A percentile compares a stretch with the other conserved stretches of the same genome.
Conservation (phyloP, 2,113 vertebrate species). For the Danionella cerebrum region DNA sequence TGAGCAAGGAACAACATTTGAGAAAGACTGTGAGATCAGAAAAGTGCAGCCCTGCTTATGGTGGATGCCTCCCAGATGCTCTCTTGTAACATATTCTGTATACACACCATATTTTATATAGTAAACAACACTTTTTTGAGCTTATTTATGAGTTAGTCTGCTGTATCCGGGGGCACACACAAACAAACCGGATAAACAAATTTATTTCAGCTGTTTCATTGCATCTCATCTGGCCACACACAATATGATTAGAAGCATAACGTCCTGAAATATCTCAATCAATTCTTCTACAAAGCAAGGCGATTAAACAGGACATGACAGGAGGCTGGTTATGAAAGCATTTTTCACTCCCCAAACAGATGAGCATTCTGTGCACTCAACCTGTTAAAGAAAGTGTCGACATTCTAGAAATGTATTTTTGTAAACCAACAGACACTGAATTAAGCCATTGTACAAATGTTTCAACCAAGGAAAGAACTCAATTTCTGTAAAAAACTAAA, state of each 20-base stretch:
- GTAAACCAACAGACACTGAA: neutral
- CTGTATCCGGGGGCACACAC: too few relatives aligned
- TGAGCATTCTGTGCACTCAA: too few relatives aligned
- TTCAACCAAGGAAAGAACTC: neutral
- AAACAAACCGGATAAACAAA: too few relatives aligned
- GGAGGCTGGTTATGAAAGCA: too few relatives aligned
- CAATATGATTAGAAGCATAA: neutral
- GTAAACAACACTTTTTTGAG: neutral
- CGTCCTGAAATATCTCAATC: neutral
- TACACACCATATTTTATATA: neutral
- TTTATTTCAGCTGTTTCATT: too few relatives aligned
- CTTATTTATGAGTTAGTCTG: too few relatives aligned
- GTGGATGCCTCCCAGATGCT: neutral
- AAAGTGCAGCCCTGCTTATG: neutral
- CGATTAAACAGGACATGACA: too few relatives aligned
- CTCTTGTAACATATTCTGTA: neutral
- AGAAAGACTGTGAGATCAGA: neutral
- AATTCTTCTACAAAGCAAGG: neutral
- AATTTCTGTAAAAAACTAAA: neutral
- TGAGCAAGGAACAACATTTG: too few relatives aligned
- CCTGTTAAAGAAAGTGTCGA: neutral
- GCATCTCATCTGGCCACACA: constrained; percentile 32
- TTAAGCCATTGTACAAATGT: neutral
- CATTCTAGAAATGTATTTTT: neutral
- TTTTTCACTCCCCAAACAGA: too few relatives aligned